Evolutionary conservation across 2,113 vertebrate species (phyloP), one percentile per base, ranked within the genome.

Genomic region (Hystrix cristata): DNA sequence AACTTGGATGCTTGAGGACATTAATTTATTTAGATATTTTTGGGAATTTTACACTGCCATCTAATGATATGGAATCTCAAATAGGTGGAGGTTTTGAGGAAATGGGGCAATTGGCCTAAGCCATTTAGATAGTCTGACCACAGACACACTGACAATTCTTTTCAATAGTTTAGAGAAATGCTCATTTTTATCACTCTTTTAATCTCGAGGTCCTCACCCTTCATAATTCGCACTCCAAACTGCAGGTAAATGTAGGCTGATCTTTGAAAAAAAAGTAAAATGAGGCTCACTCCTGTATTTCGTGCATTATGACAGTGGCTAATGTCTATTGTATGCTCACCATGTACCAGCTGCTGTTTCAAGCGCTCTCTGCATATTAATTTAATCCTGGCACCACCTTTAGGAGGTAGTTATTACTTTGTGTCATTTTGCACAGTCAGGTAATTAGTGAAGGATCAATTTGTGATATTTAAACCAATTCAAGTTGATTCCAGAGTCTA

Each of bases 21-120:
- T 83, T 46, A 85, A 25, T 76, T 78, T 76, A 43, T 80, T 7
- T 67, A 65, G 19, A n/a, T n/a, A 46, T 46, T 65, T 51, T 53
- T 96, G 59, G 53, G 86, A 95, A 98, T 96, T 98, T 96, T 96
- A 97, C 31, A 97, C 90, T 93, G 23, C 92, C 55, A 93, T 96
- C 96, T 97, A 95, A 92, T 97, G 94, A 91, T 94, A 29, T 93
- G 74, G 51, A 93, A 91, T 81, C 86, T 92, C 46, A 93, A 95
- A 13, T 6, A 92, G 7, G 23, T 82, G 51, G n/a, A 91, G 65
- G 10, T 57, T 79, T 85, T 59, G 12, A 38, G 62, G 95, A 74
- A 1, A 2, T 0, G n/a, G 8, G n/a, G 7, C 34, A 80, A 94
- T 94, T 67, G 97, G 18, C n/a, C 67, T 90, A 76, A 43, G 18